Percentiles rank a stretch among this genome's conserved stretches.
Evolutionary conservation across 2,888 invertebrate species (phyloP).

Genomic region (Harmothoe impar): DNA sequence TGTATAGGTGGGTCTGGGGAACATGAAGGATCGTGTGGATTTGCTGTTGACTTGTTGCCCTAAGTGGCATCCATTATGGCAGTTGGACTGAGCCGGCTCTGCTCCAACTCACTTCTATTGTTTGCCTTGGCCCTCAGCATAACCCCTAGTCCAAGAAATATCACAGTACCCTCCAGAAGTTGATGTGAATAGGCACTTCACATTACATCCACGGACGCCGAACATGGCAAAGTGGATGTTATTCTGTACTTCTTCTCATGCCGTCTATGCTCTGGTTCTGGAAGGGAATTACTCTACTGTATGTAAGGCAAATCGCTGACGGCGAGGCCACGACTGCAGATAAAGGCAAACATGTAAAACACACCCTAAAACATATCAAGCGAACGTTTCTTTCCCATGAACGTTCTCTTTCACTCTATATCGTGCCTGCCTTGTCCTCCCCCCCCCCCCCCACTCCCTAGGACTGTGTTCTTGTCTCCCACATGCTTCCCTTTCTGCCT

Average conservation of each 20-base stretch:
- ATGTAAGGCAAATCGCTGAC: neutral
- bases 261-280: neutral
- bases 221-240: neutral
- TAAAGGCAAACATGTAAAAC: neutral
- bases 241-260: neutral
- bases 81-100: neutral
- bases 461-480: too few relatives aligned
- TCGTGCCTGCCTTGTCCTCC: neutral
- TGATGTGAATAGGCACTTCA: neutral
- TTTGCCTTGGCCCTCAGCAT: conserved; percentile 23
- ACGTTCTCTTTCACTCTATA: neutral
- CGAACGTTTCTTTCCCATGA: neutral
- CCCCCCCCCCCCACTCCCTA: too few relatives aligned
- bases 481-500: too few relatives aligned
- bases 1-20: too few relatives aligned
- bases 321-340: neutral
- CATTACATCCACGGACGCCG: neutral
- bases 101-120: neutral
- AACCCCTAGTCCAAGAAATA: neutral
- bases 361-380: neutral
- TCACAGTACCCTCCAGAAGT: neutral
- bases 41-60: neutral
- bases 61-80: neutral
- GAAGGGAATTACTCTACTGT: neutral
- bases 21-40: too few relatives aligned